A percentile compares a stretch with the other conserved stretches of the same genome.
phyloP scores from a whole-genome alignment of 1,140 invertebrate species.

The Physella acuta region DNA sequence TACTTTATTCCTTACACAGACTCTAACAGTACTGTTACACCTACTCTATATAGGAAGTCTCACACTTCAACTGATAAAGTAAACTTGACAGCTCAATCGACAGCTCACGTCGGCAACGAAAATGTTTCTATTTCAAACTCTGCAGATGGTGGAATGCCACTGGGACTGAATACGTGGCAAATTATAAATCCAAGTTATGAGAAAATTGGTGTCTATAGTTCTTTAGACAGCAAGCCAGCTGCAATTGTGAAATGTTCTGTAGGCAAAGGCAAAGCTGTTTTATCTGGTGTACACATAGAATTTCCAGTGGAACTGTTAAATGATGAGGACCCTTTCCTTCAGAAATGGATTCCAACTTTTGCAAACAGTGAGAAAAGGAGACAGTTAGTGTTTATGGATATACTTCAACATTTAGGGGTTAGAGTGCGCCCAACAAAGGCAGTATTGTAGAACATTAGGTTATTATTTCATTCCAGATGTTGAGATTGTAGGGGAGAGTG shows the following conservation, averaged over 20 bases:
- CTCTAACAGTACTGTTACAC: not conserved
- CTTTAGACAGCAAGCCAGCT: slow-evolving; percentile 24
- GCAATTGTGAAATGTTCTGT: slow-evolving; percentile 42
- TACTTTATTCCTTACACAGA: slow-evolving; percentile 29
- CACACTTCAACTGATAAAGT: too few relatives aligned
- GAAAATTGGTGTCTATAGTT: slow-evolving; percentile 22
- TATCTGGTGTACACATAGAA: slow-evolving; percentile 48
- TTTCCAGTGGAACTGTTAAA: slow-evolving; percentile 29
- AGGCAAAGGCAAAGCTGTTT: slow-evolving; percentile 39
- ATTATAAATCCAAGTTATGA: not conserved
- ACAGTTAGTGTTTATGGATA: slow-evolving; percentile 14
- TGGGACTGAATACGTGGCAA: not conserved
- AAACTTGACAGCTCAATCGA: not conserved
- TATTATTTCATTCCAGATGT: too few relatives aligned
- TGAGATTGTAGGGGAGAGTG: too few relatives aligned
- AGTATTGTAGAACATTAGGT: too few relatives aligned
- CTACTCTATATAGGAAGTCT: not conserved
- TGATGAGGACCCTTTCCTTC: slow-evolving; percentile 24
- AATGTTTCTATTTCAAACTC: too few relatives aligned
- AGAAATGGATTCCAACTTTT: slow-evolving; percentile 20
- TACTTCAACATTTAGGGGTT: not conserved
- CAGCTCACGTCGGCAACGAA: not conserved
- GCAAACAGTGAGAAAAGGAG: not conserved
- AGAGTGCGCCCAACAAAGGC: not conserved
- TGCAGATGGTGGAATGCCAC: not conserved